Percentiles rank a stretch among this genome's conserved stretches.
These are phyloP conservation scores for Chrysolina haemoptera DNA, from an alignment of 2,888 invertebrate genomes.

Conservation along the genomic window DNA sequence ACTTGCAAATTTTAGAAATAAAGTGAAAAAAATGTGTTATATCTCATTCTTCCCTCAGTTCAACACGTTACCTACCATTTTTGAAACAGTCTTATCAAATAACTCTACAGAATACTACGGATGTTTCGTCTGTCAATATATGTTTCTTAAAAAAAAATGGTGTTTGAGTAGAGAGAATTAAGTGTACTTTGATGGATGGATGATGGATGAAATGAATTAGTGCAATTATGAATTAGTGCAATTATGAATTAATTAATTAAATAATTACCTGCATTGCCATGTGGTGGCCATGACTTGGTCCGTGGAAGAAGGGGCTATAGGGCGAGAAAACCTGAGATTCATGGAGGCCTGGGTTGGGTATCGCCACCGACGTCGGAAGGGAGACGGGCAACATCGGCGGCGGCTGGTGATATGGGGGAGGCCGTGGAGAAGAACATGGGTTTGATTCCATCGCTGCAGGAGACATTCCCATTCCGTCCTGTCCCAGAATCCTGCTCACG, in stretches of 20 bases:
- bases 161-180: too few relatives aligned
- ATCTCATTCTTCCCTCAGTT: too few relatives aligned
- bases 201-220: background rate
- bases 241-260: too few relatives aligned
- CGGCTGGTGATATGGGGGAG: constrained; percentile 78
- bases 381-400: constrained; percentile 91
- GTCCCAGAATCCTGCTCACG: constrained; percentile 86
- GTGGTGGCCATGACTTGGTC: constrained; percentile 70
- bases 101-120: too few relatives aligned
- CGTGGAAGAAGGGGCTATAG: constrained; percentile 90
- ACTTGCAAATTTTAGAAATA: too few relatives aligned
- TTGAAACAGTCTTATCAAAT: too few relatives aligned
- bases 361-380: constrained; percentile 95
- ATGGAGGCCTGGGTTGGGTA: constrained; percentile 95
- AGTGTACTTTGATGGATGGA: background rate
- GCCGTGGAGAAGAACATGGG: constrained; percentile 75
- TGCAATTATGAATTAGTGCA: too few relatives aligned
- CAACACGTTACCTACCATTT: too few relatives aligned
- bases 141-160: too few relatives aligned
- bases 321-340: constrained; percentile 95
- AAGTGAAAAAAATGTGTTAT: too few relatives aligned
- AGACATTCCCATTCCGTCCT: constrained; percentile 82
- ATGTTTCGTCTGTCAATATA: too few relatives aligned
- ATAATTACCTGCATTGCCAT: constrained; percentile 69
- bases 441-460: constrained; percentile 75